Percentiles rank a stretch among this genome's conserved stretches.
These are phyloP conservation scores for Tipula confusa DNA, from an alignment of 2,888 invertebrate genomes.

Conservation along the genomic window DNA sequence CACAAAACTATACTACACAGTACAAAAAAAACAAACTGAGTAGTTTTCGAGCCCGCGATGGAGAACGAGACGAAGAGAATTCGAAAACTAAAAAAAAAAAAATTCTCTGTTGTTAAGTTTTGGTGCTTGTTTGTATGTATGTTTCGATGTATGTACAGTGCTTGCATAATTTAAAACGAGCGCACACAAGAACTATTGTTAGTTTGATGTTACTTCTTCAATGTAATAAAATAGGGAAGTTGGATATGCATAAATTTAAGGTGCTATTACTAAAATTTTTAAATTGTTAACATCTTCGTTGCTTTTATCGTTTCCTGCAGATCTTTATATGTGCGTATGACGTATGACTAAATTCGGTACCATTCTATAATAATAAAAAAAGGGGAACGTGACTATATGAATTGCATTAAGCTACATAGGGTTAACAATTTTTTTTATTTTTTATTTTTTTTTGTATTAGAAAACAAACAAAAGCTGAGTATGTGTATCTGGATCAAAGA, in stretches of 20 bases:
- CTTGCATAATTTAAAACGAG: background rate
- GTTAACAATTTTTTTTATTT: background rate
- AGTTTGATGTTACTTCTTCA: background rate
- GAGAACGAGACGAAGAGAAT: background rate
- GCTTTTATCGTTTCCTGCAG: background rate
- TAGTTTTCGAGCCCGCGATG: background rate
- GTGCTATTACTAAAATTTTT: constrained; percentile 15
- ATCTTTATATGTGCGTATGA: constrained; percentile 9
- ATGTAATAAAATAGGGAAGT: background rate
- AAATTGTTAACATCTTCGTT: constrained; percentile 16
- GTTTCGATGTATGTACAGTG: no score
- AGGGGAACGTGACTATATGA: background rate
- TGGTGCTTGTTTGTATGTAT: background rate
- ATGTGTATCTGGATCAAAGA: background rate
- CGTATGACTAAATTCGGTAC: background rate
- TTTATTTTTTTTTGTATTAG: background rate
- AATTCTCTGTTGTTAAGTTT: constrained; percentile 4
- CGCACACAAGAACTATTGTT: background rate
- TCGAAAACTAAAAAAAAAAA: background rate
- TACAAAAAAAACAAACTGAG: no score
- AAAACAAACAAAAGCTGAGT: constrained; percentile 25
- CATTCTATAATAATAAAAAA: background rate
- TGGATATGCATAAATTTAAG: background rate
- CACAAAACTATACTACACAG: background rate
- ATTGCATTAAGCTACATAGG: background rate